Conservation (phyloP, 2,113 vertebrate species). For the Mellivora capensis region DNA sequence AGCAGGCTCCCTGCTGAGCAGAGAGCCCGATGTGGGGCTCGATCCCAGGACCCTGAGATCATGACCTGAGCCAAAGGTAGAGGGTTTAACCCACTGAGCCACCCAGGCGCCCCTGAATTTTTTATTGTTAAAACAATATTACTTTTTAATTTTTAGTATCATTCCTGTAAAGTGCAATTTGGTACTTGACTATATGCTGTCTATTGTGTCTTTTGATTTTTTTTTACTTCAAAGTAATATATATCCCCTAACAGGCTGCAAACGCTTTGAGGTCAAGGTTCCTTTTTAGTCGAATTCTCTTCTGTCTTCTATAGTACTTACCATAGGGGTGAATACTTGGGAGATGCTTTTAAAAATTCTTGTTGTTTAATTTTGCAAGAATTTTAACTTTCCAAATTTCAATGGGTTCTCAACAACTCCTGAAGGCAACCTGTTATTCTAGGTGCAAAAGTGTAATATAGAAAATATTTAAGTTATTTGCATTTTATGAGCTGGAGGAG, state of each 20-base stretch:
- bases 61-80: too few relatives aligned
- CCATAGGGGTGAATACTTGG: not conserved
- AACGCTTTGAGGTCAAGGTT: not conserved
- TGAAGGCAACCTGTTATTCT: not conserved
- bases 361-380: not conserved
- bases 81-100: too few relatives aligned
- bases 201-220: not conserved
- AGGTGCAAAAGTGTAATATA: not conserved
- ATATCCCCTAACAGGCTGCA: not conserved
- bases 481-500: not conserved
- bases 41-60: too few relatives aligned
- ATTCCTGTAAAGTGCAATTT: not conserved
- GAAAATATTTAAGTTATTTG: not conserved
- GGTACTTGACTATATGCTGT: not conserved
- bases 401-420: not conserved
- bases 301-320: not conserved
- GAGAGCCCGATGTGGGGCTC: too few relatives aligned
- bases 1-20: too few relatives aligned
- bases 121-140: not conserved
- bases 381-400: conserved; percentile 50
- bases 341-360: not conserved
- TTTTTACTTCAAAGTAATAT: not conserved
- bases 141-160: not conserved
- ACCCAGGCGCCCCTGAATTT: too few relatives aligned
- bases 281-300: not conserved